Evolutionary conservation across 1,140 invertebrate genomes (phyloP), one percentile per base, ranked within the genome.

Genomic region (Microplitis mediator): DNA sequence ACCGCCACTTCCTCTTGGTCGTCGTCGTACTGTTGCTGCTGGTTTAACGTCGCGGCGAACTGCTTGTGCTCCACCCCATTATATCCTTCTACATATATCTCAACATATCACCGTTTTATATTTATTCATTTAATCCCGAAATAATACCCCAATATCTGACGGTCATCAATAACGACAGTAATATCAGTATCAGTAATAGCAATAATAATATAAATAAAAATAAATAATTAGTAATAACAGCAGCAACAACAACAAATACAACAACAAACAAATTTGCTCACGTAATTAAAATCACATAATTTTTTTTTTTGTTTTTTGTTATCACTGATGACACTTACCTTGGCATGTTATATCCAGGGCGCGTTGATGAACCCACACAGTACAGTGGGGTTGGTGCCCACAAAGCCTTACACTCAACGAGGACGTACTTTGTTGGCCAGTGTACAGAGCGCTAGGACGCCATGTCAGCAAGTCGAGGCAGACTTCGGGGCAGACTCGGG

Each of bases 381-480:
- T 45, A 6, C 66, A 13, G 54, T 69, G 69, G 76, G 73, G 66
- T 73, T 71, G 74, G 56, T 54, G 65, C 8, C 39, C 39, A 62
- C 34, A 76, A 68, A 74, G 16, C 71, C 74, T 74, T 76, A 61
- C 52, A 61, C 54, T 73, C 74, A 69, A 73, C 69, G 77, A 75
- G 77, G 77, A 79, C 75, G 78, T 79, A 74, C 75, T 74, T 32
- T 79, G 77, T 82, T 75, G 62, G 74, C 51, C 77, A 74, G 80
- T 39, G 36, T 80, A 76, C 77, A 45, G 50, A 80, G 77, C 77
- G 77, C 84, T 83, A 85, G 82, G 82, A 86, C 85, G 85, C 85
- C 85, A 86, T 86, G 85, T 85, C 84, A 85, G 84, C 84, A 83
- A 84, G 81, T 84, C 73, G 70, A 73, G 35, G 32, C 39, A 70